Conservation (phyloP, 2,113 vertebrate species). For the Pygoscelis antarcticus region DNA sequence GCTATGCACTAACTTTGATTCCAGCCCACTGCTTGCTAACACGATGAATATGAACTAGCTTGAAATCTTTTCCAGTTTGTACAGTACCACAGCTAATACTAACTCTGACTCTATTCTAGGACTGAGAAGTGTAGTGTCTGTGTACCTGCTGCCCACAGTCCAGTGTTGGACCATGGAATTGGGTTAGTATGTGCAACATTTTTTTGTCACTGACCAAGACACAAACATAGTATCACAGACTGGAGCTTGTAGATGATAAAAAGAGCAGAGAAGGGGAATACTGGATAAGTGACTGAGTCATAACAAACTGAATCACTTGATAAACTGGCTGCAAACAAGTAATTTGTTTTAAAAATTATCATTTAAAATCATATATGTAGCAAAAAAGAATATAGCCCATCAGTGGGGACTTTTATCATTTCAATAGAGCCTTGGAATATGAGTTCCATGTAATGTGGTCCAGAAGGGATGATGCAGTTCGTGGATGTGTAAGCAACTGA, state of each 20-base stretch:
- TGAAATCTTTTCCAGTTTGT: not conserved
- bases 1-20: not conserved
- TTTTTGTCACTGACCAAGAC: not conserved
- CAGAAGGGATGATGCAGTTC: not conserved
- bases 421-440: not conserved
- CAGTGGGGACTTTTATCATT: not conserved
- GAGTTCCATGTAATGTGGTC: not conserved
- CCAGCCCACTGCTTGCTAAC: not conserved
- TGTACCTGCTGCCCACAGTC: not conserved
- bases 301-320: not conserved
- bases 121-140: not conserved
- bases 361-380: not conserved
- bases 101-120: not conserved
- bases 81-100: not conserved
- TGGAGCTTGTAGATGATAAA: not conserved
- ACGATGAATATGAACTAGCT: accelerated
- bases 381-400: not conserved
- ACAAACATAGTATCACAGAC: not conserved
- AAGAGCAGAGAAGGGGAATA: not conserved
- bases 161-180: accelerated
- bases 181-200: not conserved
- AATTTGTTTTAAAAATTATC: not conserved
- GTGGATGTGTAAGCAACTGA: not conserved
- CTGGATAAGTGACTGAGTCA: not conserved
- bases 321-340: not conserved